phyloP scores from a whole-genome alignment of 2,113 vertebrate genomes.

The Procavia capensis region DNA sequence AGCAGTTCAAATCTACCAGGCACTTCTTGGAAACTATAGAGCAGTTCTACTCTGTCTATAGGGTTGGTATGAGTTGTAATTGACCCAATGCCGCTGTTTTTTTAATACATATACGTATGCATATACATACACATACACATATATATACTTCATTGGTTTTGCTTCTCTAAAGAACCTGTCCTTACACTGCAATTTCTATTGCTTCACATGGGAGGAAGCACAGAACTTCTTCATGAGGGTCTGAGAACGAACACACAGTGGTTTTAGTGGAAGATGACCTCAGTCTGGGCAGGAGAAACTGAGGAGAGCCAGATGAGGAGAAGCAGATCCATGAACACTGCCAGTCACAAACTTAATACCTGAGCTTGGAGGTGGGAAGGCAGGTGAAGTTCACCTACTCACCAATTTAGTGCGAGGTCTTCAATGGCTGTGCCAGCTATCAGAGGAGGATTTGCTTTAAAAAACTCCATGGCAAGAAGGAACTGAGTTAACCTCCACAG shows the following conservation, averaged over 20 bases:
- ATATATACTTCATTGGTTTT: no score
- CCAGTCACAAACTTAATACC: background rate
- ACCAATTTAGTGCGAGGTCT: background rate
- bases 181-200: background rate
- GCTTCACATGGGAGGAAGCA: background rate
- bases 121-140: no score
- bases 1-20: no score
- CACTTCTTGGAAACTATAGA: no score
- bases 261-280: background rate
- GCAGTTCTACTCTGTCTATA: no score
- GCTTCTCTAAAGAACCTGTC: no score
- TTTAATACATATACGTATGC: no score
- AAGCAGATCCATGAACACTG: background rate
- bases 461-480: background rate
- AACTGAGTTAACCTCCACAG: constrained; percentile 33
- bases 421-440: background rate
- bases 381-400: background rate
- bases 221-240: background rate
- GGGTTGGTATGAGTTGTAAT: no score
- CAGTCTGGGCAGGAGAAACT: background rate
- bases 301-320: background rate
- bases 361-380: background rate
- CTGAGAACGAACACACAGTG: background rate
- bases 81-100: no score
- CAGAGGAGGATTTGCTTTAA: background rate